These are phyloP conservation scores for Agonopterix alstromeriana DNA, from an alignment of 2,888 invertebrate genomes.

Conservation along the genomic window DNA sequence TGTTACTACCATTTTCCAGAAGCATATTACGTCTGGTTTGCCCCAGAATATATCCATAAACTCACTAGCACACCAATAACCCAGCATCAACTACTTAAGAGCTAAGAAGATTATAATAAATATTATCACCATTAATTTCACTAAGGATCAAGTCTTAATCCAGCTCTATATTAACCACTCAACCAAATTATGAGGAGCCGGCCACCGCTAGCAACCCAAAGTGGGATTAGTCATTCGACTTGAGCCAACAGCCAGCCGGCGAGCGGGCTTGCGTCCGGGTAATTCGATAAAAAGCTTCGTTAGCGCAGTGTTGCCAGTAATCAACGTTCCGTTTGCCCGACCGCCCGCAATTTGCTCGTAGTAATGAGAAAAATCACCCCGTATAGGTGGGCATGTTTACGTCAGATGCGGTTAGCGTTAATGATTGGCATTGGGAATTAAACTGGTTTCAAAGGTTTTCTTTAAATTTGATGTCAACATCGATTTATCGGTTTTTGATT, in stretches of 20 bases:
- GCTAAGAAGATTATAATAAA: too few relatives aligned
- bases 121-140: too few relatives aligned
- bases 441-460: not conserved
- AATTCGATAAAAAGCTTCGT: slow-evolving; percentile 25
- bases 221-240: not conserved
- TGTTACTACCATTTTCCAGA: too few relatives aligned
- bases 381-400: not conserved
- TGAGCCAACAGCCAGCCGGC: not conserved
- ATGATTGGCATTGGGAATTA: not conserved
- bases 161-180: too few relatives aligned
- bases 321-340: slow-evolving; percentile 13
- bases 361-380: not conserved
- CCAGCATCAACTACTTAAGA: not conserved
- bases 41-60: too few relatives aligned
- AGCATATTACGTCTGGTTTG: too few relatives aligned
- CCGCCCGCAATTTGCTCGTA: not conserved
- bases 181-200: not conserved
- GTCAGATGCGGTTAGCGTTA: not conserved
- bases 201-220: not conserved
- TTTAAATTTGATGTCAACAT: too few relatives aligned
- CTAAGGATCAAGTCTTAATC: too few relatives aligned
- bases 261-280: slow-evolving; percentile 1
- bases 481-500: too few relatives aligned
- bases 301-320: slow-evolving; percentile 21
- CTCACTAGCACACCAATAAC: too few relatives aligned